Base-by-base conservation (phyloP, 1,140 invertebrate genomes). In the Pseudomyrmex concolor region DNA sequence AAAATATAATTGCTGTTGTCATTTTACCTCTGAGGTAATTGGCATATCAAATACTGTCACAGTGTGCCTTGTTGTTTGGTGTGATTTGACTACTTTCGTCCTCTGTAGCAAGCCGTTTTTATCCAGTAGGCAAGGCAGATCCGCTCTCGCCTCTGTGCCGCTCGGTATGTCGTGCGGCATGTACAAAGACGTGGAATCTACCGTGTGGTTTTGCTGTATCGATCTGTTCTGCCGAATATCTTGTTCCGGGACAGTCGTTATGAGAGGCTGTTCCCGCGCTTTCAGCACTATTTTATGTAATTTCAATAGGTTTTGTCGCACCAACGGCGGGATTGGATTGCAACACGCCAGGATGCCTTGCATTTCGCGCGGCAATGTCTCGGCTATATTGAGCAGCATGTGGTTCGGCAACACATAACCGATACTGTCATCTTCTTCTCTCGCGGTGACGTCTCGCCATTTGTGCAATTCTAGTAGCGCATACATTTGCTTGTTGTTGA, bases 361-460 rank as follows among this genome's bases (percentile, higher is more conserved):
- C 94, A 97, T 96, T 94, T 99, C 99, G 62, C 98, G 95, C 0
- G 99, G 99, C 62, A 99, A 92, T n/a, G 96, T 95, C 91, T 99
- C 97, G 4, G 97, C 96, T 70, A 99, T 98, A 89, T 98, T 96
- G 25, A 99, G 91, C 92, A 99, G 90, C 98, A 99, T 99, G 91
- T 99, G 98, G 94, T 99, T 99, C 0, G 99, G 98, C 76, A 99
- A 93, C 48, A 99, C 97, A 92, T 98, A 99, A 96, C 95, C 96
- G 15, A 94, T 94, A 91, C 98, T 99, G 92, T 99, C 99, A 94
- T 99, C 99, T 91, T 99, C 96, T 59, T 95, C 90, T 59, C 99
- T 94, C 0, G 99, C 99, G 7, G 96, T 95, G 22, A 93, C 90
- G 93, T 99, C 98, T 64, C 99, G 94, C 99, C 99, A 99, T 25